A percentile compares a stretch with the other conserved stretches of the same genome.
Evolutionary conservation across 1,140 invertebrate genomes (phyloP).

Genomic region (Drosophila truncata): DNA sequence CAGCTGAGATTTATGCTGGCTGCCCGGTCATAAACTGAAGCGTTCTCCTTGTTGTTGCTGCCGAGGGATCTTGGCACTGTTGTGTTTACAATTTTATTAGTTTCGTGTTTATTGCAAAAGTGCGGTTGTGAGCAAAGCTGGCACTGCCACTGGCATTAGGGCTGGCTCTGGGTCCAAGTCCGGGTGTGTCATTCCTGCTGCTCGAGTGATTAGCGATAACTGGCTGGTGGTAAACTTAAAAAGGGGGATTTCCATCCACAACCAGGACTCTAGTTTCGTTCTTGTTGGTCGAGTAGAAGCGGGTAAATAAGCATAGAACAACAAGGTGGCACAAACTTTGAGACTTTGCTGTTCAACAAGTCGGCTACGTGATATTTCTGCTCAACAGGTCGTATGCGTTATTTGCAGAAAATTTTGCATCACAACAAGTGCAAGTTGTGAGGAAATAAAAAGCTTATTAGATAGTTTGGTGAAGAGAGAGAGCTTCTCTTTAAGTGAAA

Average conservation of each 20-base stretch:
- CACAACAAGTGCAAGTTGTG: background rate
- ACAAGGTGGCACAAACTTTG: background rate
- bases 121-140: slow-evolving; percentile 13
- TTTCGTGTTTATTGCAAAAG: slow-evolving; percentile 66
- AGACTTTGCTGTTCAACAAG: slow-evolving; percentile 11
- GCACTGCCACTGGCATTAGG: too few species aligned
- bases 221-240: slow-evolving; percentile 15
- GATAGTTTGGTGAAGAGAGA: background rate
- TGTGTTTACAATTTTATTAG: slow-evolving; percentile 81
- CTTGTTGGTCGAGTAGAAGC: too few species aligned
- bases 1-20: slow-evolving; percentile 71
- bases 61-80: slow-evolving; percentile 39
- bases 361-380: slow-evolving; percentile 21
- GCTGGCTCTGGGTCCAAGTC: background rate
- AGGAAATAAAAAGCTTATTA: slow-evolving; percentile 1
- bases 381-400: slow-evolving; percentile 25
- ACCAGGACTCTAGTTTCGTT: slow-evolving; percentile 4
- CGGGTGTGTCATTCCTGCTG: slow-evolving; percentile 41
- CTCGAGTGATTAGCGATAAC: slow-evolving; percentile 36
- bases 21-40: slow-evolving; percentile 67
- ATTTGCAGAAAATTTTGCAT: slow-evolving; percentile 5
- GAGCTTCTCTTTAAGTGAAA: background rate
- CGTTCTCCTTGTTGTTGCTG: slow-evolving; percentile 17
- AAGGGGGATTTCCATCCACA: background rate
- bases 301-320: slow-evolving; percentile 2